phyloP scores from a whole-genome alignment of 2,797 vertebrate genomes.

The Pampus argenteus region DNA sequence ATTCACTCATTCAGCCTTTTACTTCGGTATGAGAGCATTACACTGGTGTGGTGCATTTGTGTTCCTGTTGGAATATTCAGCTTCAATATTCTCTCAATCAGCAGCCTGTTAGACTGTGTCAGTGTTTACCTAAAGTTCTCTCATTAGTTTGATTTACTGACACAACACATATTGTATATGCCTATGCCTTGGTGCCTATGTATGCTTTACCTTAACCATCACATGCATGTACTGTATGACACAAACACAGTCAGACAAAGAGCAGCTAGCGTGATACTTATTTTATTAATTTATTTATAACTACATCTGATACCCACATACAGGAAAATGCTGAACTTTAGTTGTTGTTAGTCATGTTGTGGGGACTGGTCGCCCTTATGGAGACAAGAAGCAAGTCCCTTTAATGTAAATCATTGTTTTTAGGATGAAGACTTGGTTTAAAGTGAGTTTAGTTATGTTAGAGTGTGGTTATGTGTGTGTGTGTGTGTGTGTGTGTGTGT shows the following conservation, averaged over 20 bases:
- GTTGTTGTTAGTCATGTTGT: too few species aligned
- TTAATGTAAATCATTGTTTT: too few species aligned
- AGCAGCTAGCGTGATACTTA: not conserved
- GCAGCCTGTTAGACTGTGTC: not conserved
- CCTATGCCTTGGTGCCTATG: not conserved
- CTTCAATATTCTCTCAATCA: not conserved
- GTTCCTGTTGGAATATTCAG: not conserved
- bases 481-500: not conserved
- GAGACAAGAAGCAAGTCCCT: too few species aligned
- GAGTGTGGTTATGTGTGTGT: too few species aligned
- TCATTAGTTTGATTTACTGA: not conserved
- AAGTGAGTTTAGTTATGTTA: too few species aligned
- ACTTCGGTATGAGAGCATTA: not conserved
- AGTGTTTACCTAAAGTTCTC: not conserved
- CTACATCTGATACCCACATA: not conserved
- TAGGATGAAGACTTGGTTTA: too few species aligned
- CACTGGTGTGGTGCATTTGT: not conserved
- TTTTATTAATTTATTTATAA: not conserved
- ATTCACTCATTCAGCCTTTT: slow-evolving; percentile 16
- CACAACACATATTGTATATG: not conserved
- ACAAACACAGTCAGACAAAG: not conserved
- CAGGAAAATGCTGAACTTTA: too few species aligned
- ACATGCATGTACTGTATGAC: not conserved
- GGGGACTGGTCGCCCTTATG: too few species aligned
- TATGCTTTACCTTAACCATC: not conserved